Evolutionary conservation across 2,113 vertebrate species (phyloP).

Genomic region (Asarcornis scutulata): DNA sequence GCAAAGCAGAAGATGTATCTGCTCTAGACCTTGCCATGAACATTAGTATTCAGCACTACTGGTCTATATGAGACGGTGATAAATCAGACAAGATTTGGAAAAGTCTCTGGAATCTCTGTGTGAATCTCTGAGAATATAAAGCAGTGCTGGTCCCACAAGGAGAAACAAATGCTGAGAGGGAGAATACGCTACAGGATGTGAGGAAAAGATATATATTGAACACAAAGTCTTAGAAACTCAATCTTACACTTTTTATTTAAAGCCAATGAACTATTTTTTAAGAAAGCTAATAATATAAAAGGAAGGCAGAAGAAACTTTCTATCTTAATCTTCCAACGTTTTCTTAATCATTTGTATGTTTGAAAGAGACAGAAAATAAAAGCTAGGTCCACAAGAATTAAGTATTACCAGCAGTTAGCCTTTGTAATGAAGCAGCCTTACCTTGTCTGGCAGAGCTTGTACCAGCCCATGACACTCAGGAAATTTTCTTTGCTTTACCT

Average conservation of each 20-base stretch:
- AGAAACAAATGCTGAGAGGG: neutral
- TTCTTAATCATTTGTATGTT: neutral
- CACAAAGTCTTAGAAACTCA: neutral
- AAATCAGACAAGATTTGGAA: conserved; percentile 50
- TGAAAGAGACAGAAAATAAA: neutral
- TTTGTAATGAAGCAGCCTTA: neutral
- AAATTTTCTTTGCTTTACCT: neutral
- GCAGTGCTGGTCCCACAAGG: neutral
- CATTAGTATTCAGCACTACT: conserved; percentile 17
- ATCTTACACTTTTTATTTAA: neutral
- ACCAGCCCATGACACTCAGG: neutral
- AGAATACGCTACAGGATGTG: neutral
- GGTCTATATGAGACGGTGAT: neutral
- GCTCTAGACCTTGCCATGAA: neutral
- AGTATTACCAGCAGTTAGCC: neutral
- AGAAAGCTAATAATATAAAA: neutral
- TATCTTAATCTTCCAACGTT: neutral
- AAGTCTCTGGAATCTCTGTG: conserved; percentile 8
- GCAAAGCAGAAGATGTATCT: neutral
- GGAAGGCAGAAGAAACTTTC: neutral
- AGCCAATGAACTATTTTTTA: neutral
- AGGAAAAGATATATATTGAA: neutral
- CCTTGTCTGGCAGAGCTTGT: neutral
- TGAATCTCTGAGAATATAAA: conserved; percentile 17
- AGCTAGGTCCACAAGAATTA: neutral